Conservation (phyloP, 2,797 vertebrate genomes). For the Mormyrus proboscirostris region DNA sequence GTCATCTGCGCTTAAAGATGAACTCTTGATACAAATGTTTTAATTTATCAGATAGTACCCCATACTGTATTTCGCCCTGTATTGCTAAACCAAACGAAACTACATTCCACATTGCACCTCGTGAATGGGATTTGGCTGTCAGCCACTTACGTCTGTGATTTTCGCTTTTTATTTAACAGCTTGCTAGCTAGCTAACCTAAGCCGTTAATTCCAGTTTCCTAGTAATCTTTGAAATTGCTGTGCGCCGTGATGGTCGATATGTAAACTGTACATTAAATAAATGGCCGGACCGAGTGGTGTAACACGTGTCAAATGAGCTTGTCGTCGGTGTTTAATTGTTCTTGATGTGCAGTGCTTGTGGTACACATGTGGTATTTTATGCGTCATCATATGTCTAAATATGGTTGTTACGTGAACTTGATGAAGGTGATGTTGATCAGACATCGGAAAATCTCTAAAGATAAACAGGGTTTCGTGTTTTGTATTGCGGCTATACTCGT, state of each 20-base stretch:
- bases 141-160: not conserved
- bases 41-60: not conserved
- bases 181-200: not conserved
- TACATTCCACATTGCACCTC: not conserved
- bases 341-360: not conserved
- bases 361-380: not conserved
- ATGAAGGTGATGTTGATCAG: not conserved
- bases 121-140: not conserved
- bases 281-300: not conserved
- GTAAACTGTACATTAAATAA: not conserved
- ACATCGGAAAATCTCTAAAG: not conserved
- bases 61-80: not conserved
- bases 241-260: not conserved
- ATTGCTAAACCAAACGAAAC: not conserved
- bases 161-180: not conserved
- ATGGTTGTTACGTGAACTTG: not conserved
- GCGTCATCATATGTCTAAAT: not conserved
- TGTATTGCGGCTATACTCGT: not conserved
- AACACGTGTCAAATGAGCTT: not conserved
- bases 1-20: not conserved
- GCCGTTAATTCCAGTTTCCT: not conserved
- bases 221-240: not conserved
- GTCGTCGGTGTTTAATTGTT: not conserved
- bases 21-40: not conserved
- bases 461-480: not conserved